Percentiles rank a stretch among this genome's conserved stretches.
Conservation (phyloP, 2,888 invertebrate species). For the Aleiodes alternator region DNA sequence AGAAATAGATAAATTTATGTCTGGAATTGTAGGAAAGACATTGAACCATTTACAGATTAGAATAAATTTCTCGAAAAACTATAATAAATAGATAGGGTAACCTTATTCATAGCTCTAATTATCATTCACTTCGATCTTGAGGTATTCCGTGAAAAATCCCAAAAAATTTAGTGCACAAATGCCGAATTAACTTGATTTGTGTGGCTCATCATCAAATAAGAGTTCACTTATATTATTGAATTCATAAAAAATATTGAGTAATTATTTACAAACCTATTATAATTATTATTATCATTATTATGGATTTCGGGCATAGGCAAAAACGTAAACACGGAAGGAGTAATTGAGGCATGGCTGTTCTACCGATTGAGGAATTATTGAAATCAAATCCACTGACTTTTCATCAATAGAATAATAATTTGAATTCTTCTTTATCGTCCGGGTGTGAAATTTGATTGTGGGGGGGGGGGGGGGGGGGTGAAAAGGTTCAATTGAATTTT, state of each 20-base stretch:
- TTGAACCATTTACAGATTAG: too few relatives aligned
- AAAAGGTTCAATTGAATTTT: neutral
- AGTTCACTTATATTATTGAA: too few relatives aligned
- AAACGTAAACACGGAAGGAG: slow-evolving; percentile 47
- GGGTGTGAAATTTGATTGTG: slow-evolving; percentile 18
- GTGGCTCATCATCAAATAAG: too few relatives aligned
- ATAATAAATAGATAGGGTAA: too few relatives aligned
- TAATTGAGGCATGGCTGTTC: slow-evolving; percentile 47
- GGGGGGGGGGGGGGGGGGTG: too few relatives aligned
- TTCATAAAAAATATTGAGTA: too few relatives aligned
- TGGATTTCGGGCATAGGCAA: neutral
- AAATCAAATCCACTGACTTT: slow-evolving; percentile 35
- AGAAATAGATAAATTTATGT: slow-evolving; percentile 9
- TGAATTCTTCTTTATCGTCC: slow-evolving; percentile 46
- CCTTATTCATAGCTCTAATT: too few relatives aligned
- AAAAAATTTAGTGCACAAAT: too few relatives aligned
- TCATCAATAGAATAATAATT: slow-evolving; percentile 22
- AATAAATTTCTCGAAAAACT: too few relatives aligned
- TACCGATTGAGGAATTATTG: slow-evolving; percentile 51
- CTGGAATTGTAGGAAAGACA: slow-evolving; percentile 8
- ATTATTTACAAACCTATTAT: neutral
- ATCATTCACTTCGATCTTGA: too few relatives aligned
- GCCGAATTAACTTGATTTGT: too few relatives aligned
- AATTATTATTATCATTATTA: neutral
- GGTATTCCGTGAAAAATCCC: too few relatives aligned